These are phyloP conservation scores for Petrophora chlorosata DNA, from an alignment of 2,888 invertebrate species.

Conservation along the genomic window DNA sequence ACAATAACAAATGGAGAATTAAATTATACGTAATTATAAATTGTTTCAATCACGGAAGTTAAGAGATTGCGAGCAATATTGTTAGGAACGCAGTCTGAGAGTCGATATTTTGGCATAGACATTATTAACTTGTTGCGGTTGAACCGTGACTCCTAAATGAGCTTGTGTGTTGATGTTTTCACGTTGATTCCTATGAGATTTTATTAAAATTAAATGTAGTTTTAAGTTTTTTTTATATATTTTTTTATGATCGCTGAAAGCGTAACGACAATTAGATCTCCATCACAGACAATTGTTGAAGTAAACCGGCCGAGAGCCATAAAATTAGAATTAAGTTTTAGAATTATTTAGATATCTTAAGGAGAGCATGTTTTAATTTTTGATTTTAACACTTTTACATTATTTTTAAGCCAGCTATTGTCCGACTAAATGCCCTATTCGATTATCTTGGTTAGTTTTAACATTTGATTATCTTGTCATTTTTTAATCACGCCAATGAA, in stretches of 20 bases:
- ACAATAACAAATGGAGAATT: too few species aligned
- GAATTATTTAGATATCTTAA: constrained; percentile 52
- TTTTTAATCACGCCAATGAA: constrained; percentile 45
- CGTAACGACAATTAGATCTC: constrained; percentile 75
- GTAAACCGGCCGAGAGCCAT: constrained; percentile 66
- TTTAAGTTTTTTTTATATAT: constrained; percentile 55
- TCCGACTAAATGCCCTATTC: constrained; percentile 45
- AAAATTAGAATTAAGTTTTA: constrained; percentile 48
- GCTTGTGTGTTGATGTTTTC: constrained; percentile 38
- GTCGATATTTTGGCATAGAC: constrained; percentile 22
- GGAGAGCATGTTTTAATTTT: constrained; percentile 78
- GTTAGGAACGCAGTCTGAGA: too few species aligned
- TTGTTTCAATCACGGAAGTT: too few species aligned
- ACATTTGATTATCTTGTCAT: constrained; percentile 65
- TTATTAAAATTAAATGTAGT: constrained; percentile 50
- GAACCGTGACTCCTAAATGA: constrained; percentile 37
- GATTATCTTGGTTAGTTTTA: constrained; percentile 63
- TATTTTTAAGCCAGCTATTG: constrained; percentile 51
- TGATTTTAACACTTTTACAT: constrained; percentile 64
- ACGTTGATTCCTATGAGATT: constrained; percentile 62
- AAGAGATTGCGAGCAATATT: too few species aligned
- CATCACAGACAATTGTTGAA: constrained; percentile 73
- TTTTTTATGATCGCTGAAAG: constrained; percentile 74
- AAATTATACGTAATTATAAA: too few species aligned
- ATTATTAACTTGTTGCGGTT: constrained; percentile 4